phyloP scores from a whole-genome alignment of 1,140 invertebrate genomes.

The Aradophagus sp. region DNA sequence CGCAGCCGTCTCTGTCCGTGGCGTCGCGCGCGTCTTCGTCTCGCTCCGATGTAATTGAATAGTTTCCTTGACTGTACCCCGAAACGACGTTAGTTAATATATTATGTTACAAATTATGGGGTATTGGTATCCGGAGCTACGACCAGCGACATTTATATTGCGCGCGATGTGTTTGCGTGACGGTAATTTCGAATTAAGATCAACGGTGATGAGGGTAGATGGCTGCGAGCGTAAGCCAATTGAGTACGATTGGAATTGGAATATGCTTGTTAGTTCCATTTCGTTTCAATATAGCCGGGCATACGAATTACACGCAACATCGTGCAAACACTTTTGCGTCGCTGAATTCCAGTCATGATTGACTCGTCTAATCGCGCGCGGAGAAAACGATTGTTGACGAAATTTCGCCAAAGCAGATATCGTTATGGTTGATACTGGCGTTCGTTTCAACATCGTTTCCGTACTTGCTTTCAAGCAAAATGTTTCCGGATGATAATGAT shows the following conservation, averaged over 20 bases:
- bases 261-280: too few species aligned
- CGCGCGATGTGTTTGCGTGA: conserved; percentile 3
- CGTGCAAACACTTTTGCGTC: too few species aligned
- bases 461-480: too few species aligned
- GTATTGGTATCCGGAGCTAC: conserved; percentile 21
- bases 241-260: not conserved
- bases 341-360: too few species aligned
- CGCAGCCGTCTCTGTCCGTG: conserved; percentile 30
- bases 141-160: conserved; percentile 10
- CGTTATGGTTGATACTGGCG: too few species aligned
- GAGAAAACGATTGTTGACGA: too few species aligned
- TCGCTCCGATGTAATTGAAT: conserved; percentile 50
- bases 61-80: conserved; percentile 40
- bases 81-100: conserved; percentile 49
- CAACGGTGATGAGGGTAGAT: not conserved
- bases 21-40: conserved; percentile 40
- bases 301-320: too few species aligned
- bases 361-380: too few species aligned
- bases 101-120: conserved; percentile 50
- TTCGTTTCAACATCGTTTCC: too few species aligned
- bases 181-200: conserved; percentile 11
- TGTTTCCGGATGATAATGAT: too few species aligned
- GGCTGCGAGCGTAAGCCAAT: not conserved
- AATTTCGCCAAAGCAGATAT: too few species aligned
- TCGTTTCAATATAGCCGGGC: too few species aligned